Percentiles rank a stretch among this genome's conserved stretches.
These are phyloP conservation scores for Epistrophella euchroma DNA, from an alignment of 2,888 invertebrate species.

Conservation along the genomic window DNA sequence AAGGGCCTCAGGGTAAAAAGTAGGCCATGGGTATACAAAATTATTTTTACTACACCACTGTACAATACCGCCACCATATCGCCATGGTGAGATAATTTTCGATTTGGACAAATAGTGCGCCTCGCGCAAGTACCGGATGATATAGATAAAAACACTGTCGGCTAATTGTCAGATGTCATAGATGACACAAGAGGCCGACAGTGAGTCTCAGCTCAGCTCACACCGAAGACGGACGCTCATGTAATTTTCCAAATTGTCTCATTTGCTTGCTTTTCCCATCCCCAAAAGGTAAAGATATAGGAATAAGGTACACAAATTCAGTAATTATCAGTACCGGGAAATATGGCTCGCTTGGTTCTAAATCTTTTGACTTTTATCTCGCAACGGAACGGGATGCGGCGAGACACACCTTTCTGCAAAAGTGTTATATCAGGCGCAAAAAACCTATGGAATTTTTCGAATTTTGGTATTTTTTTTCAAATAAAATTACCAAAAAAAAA, in stretches of 20 bases:
- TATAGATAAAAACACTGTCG: conserved; percentile 66
- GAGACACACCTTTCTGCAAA: conserved; percentile 74
- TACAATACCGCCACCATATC: not conserved
- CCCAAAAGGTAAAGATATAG: conserved; percentile 7
- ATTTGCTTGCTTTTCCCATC: conserved; percentile 75
- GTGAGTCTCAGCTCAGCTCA: not conserved
- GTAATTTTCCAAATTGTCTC: conserved; percentile 71
- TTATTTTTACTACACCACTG: not conserved
- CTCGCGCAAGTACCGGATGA: conserved; percentile 58
- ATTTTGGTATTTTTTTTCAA: conserved; percentile 37
- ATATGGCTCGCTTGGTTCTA: conserved; percentile 36
- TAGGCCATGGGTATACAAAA: not conserved
- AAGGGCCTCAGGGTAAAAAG: not conserved
- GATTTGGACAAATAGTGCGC: conserved; percentile 69
- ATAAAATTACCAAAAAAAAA: too few species aligned
- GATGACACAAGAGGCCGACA: conserved; percentile 64
- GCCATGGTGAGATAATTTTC: conserved; percentile 65
- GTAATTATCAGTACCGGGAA: conserved; percentile 60
- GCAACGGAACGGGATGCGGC: conserved; percentile 36
- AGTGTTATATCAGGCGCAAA: conserved; percentile 47
- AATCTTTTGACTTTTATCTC: conserved; percentile 35
- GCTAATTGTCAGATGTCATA: conserved; percentile 73
- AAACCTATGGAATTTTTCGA: conserved; percentile 52
- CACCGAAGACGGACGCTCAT: conserved; percentile 6
- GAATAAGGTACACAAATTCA: conserved; percentile 15